phyloP scores from a whole-genome alignment of 2,113 vertebrate species.

The Solea solea region DNA sequence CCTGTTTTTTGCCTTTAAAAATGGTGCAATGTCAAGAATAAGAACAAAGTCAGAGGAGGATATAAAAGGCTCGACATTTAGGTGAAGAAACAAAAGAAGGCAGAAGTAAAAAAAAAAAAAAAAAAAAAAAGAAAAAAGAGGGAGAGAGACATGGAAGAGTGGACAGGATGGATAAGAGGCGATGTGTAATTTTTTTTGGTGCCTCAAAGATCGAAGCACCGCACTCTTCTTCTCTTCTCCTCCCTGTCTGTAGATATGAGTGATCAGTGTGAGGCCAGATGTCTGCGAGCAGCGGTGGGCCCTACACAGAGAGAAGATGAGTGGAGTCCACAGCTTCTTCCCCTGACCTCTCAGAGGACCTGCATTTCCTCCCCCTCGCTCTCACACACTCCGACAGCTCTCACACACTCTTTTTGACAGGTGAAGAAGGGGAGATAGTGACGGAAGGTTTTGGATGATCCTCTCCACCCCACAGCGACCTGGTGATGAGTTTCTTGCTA shows the following conservation, averaged over 20 bases:
- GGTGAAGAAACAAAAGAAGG: constrained; percentile 12
- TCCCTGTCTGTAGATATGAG: constrained; percentile 67
- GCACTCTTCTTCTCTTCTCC: constrained; percentile 49
- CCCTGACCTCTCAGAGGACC: constrained; percentile 73
- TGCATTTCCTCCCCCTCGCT: constrained; percentile 7
- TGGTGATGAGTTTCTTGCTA: constrained; percentile 67
- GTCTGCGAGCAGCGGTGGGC: constrained; percentile 70
- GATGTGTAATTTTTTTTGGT: constrained; percentile 27
- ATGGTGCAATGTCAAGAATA: constrained; percentile 37
- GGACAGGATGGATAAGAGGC: constrained; percentile 35
- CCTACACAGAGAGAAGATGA: constrained; percentile 63
- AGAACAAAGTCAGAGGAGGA: constrained; percentile 22
- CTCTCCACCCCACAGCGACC: constrained; percentile 67
- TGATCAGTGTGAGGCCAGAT: constrained; percentile 78
- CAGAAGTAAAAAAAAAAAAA: constrained; percentile 1
- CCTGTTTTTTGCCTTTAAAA: constrained; percentile 34
- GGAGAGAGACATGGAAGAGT: constrained; percentile 8
- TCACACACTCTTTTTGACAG: constrained; percentile 59
- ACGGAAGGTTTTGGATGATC: constrained; percentile 70
- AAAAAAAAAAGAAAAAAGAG: too few relatives aligned
- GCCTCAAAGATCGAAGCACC: constrained; percentile 53
- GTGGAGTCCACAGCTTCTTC: constrained; percentile 67
- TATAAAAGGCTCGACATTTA: constrained; percentile 14
- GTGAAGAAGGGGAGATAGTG: constrained; percentile 73
- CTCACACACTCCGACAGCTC: constrained; percentile 30